phyloP scores from a whole-genome alignment of 2,797 vertebrate species.

The Natrix natrix region DNA sequence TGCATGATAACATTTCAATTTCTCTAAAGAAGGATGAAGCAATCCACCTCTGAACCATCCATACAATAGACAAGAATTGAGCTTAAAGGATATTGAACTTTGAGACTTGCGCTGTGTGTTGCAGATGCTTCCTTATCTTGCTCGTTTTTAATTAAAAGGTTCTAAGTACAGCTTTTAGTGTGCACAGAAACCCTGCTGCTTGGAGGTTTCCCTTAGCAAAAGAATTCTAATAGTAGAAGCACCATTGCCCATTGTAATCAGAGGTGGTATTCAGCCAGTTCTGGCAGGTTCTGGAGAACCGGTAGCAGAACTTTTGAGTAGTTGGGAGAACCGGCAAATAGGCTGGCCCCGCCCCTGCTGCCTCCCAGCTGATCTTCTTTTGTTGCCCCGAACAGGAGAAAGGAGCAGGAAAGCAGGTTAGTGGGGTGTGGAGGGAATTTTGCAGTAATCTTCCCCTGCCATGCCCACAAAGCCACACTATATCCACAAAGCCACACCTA shows the following conservation, averaged over 20 bases:
- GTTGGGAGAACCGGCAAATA: no score
- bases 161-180: neutral
- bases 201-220: neutral
- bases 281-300: no score
- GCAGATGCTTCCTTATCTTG: neutral
- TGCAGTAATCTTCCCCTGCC: no score
- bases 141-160: neutral
- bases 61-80: neutral
- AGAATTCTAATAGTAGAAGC: neutral
- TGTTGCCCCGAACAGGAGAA: no score
- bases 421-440: no score
- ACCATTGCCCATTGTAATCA: neutral
- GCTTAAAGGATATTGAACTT: neutral
- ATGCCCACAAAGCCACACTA: no score
- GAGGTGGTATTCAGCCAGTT: no score
- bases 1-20: neutral
- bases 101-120: neutral
- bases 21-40: neutral
- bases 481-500: no score
- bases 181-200: neutral
- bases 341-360: no score
- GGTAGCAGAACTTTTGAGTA: no score
- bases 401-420: no score
- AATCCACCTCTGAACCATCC: neutral
- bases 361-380: no score